Percentiles rank a stretch among this genome's conserved stretches.
These are phyloP conservation scores for Pentamera pediparva DNA, from an alignment of 53 echinoderm and acorn worm genomes.

Conservation along the genomic window DNA sequence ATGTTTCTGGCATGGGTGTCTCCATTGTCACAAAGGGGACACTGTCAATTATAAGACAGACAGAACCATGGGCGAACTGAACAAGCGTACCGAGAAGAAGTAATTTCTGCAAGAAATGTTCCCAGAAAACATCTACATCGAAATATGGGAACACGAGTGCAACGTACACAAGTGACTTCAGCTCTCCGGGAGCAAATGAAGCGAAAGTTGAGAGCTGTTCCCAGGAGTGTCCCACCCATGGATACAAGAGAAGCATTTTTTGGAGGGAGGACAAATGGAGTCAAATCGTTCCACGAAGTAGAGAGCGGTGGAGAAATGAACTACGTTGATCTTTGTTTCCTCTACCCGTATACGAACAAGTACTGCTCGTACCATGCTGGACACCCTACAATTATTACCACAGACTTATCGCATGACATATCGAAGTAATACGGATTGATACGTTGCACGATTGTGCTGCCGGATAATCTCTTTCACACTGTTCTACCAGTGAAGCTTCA, in stretches of 20 bases:
- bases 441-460: conserved; percentile 36
- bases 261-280: conserved; percentile 46
- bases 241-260: conserved; percentile 35
- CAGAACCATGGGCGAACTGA: conserved; percentile 15
- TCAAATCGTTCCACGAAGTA: conserved; percentile 20
- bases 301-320: conserved; percentile 35
- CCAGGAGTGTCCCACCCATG: neutral
- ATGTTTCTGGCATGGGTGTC: conserved; percentile 14
- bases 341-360: conserved; percentile 55
- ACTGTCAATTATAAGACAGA: neutral
- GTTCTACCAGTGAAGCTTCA: conserved; percentile 31
- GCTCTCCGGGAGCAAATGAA: no score
- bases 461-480: conserved; percentile 30
- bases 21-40: neutral
- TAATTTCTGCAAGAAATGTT: neutral
- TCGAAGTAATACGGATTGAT: conserved; percentile 43
- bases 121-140: neutral
- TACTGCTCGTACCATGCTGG: conserved; percentile 43
- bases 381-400: conserved; percentile 37
- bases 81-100: neutral
- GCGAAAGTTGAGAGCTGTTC: no score
- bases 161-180: neutral
- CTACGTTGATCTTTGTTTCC: conserved; percentile 51
- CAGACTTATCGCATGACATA: conserved; percentile 12
- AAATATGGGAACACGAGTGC: neutral